Base-by-base conservation (phyloP, 37 sponge, comb jelly and placozoan species). In the Halisarca cf. caerulea region DNA sequence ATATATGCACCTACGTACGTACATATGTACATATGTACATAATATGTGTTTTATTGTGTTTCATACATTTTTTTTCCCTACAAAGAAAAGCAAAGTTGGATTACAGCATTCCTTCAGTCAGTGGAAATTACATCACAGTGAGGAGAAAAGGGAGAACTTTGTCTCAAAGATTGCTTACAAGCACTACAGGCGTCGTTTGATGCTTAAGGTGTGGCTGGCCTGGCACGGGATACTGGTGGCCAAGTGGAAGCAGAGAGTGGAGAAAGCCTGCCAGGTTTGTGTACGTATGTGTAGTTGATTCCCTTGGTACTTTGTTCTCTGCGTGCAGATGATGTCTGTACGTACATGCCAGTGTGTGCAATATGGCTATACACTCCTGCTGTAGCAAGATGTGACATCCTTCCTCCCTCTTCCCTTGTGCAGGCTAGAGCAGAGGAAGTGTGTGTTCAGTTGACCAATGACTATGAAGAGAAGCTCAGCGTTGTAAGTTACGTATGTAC, bases 221-320 rank as follows among this genome's bases (percentile, higher is more conserved):
- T 98, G 99, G 99, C 82, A 85, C 80, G 87, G 96, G 17, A 45
- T 94, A 2, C 89, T 94, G 17, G 86, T 83, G 58, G 60, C 58
- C 38, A 86, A 80, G 59, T 98, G 99, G 99, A 96, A 82, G 60
- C 85, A 91, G 79, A 84, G 93, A 60, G 88, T 94, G 40, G 95
- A 96, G 89, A 92, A 80, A 62, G 94, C 99, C 9, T 98, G 99
- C 90, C 96, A 98, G 88, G 97, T 94, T 33, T 58, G 84, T 14
- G 77, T 15, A 37, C 41, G 20, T 8, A 37, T 37, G 44, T 47
- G 15, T 62, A 6, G 33, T n/a, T 36, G 2, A 7, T 18, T 28
- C 33, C 20, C 2, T 2, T 69, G 20, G 33, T 4, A 5, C 3
- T 36, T 3, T 69, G 5, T 28, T 2, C 39, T n/a, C n/a, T n/a